Percentiles rank a stretch among this genome's conserved stretches.
Evolutionary conservation across 1,140 invertebrate genomes (phyloP).

Genomic region (Dreissena polymorpha): DNA sequence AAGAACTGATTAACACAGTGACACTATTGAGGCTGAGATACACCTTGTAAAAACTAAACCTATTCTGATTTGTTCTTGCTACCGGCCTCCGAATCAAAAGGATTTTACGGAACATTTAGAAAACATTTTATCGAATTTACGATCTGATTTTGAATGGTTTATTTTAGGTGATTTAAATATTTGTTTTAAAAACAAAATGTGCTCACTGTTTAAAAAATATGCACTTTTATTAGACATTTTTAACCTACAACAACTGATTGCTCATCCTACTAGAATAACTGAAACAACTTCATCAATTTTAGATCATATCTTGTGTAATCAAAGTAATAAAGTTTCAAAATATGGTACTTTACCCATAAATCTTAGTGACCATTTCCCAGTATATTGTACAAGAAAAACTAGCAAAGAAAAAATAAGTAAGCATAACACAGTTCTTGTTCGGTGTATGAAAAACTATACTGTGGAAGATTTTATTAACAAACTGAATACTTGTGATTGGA

Average conservation of each 20-base stretch:
- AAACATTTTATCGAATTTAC: slow-evolving; percentile 23
- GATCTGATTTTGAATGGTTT: slow-evolving; percentile 15
- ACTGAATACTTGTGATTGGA: slow-evolving; percentile 19
- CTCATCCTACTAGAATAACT: slow-evolving; percentile 38
- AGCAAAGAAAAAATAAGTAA: not conserved
- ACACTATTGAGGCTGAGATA: slow-evolving; percentile 37
- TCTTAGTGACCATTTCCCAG: slow-evolving; percentile 47
- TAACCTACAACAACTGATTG: slow-evolving; percentile 49
- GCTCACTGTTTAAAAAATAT: slow-evolving; percentile 25
- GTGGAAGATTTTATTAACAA: slow-evolving; percentile 17
- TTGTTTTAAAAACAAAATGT: slow-evolving; percentile 33
- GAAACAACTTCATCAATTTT: slow-evolving; percentile 15
- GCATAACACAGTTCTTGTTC: slow-evolving; percentile 29
- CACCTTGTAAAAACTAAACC: slow-evolving; percentile 39
- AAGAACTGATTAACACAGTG: not conserved
- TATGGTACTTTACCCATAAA: slow-evolving; percentile 34
- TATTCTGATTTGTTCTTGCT: slow-evolving; percentile 27
- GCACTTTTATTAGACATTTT: slow-evolving; percentile 11
- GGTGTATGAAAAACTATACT: slow-evolving; percentile 33
- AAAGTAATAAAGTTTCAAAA: slow-evolving; percentile 41
- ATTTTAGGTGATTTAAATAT: slow-evolving; percentile 54
- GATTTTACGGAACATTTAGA: slow-evolving; percentile 28
- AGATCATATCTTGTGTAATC: slow-evolving; percentile 50
- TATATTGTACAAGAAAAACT: slow-evolving; percentile 46
- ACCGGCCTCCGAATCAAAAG: slow-evolving; percentile 27